Base-by-base conservation (phyloP, 64 coral and sea anemone genomes). In the Montipora cactus region DNA sequence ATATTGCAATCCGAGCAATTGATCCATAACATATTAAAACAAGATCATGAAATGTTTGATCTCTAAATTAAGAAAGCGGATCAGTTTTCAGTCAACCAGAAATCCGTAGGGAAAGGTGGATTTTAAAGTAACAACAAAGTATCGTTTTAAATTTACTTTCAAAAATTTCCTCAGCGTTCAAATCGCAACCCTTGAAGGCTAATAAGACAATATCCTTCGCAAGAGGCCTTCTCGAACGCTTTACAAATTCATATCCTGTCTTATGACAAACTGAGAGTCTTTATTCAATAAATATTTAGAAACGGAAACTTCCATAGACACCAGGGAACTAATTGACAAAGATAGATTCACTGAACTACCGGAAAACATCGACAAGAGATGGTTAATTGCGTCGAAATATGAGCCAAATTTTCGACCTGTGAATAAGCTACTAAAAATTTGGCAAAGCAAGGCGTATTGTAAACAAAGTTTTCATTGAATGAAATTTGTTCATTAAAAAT, bases 261-360 rank as follows among this genome's bases (percentile, higher is more conserved):
- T 22, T 72, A n/a, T 88, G 83, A 86, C 57, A 93, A 88, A 79
- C 87, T 87, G 37, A 21, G 67, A 93, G 59, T 93, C 81, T 69
- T 79, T 75, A 79, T 78, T 81, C 74, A 93, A 93, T 93, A 93
- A 93, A 93, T 82, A 93, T 93, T 88, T 67, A 88, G 78, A 88
- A 79, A 88, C 75, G 81, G 84, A 88, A 88, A 87, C 84, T 93
- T 88, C 75, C 83, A 67, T 48, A 80, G 87, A 93, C 92, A 93
- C 87, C 84, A 72, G 92, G 92, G 92, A 88, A 88, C 92, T 93
- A 79, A 93, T 93, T 93, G 92, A 87, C 80, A 88, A 59, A 76
- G 81, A 88, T 72, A 80, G 92, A 70, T 88, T 67, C 74, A 59
- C 50, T 57, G 71, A 85, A 83, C 90, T 78, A 70, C 90, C 79